A percentile compares a stretch with the other conserved stretches of the same genome.
Evolutionary conservation across 2,797 vertebrate species (phyloP).

Genomic region (Sandelia bainsii): DNA sequence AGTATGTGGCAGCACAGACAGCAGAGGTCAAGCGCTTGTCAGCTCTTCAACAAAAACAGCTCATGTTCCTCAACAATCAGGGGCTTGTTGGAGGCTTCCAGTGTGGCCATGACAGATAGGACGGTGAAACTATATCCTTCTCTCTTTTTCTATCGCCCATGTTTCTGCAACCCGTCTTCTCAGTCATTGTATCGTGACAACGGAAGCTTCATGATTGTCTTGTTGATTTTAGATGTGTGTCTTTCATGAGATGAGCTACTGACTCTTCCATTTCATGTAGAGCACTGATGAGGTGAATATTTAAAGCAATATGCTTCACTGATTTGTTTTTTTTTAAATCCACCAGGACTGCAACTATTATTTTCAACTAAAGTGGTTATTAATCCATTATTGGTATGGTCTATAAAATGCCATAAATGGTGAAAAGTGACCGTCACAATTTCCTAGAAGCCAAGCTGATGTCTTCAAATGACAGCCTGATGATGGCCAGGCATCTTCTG

Average conservation of each 20-base stretch:
- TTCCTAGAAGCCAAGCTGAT: no score
- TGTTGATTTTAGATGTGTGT: background rate
- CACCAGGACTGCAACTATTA: background rate
- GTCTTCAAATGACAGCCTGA: no score
- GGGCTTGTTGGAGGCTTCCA: conserved; percentile 71
- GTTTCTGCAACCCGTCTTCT: conserved; percentile 18
- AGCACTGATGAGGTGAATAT: background rate
- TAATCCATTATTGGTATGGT: no score
- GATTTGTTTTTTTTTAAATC: background rate
- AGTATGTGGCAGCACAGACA: conserved; percentile 56
- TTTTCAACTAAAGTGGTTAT: background rate
- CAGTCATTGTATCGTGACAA: conserved; percentile 12
- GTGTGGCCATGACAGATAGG: conserved; percentile 34
- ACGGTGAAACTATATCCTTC: conserved; percentile 64
- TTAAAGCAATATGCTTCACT: background rate
- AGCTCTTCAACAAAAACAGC: conserved; percentile 74
- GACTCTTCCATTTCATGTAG: background rate
- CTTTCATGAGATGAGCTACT: background rate
- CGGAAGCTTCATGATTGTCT: conserved; percentile 1
- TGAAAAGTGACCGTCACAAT: no score
- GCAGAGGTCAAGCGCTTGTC: conserved; percentile 80
- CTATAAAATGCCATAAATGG: no score
- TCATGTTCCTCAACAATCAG: conserved; percentile 79
- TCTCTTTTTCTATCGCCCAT: conserved; percentile 9
- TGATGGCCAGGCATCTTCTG: no score